Percentiles rank a stretch among this genome's conserved stretches.
Conservation (phyloP, 2,797 vertebrate species). For the Gadopsis marmoratus region DNA sequence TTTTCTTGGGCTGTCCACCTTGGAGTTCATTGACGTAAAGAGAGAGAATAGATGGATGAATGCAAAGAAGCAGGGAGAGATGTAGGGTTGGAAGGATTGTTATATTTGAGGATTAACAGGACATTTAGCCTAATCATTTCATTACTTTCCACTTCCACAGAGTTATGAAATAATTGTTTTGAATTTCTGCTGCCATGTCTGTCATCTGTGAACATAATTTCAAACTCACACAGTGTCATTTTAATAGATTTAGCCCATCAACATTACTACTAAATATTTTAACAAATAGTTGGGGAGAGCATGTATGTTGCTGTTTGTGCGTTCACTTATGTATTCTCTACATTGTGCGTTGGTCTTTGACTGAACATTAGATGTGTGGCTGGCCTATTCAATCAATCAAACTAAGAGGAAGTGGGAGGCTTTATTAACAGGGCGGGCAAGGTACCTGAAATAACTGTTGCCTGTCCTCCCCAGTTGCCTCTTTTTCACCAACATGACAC, state of each 20-base stretch:
- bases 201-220: neutral
- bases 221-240: neutral
- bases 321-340: neutral
- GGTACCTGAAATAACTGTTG: conserved; percentile 16
- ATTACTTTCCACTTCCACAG: neutral
- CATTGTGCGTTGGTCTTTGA: neutral
- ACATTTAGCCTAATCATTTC: neutral
- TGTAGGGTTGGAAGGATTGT: neutral
- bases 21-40: conserved; percentile 1
- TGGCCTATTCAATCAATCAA: conserved; percentile 32
- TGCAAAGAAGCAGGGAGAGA: conserved; percentile 1
- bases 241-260: neutral
- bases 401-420: conserved; percentile 14
- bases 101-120: conserved; percentile 3
- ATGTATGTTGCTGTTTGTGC: neutral
- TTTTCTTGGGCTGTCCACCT: conserved; percentile 57
- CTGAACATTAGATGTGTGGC: conserved; percentile 24
- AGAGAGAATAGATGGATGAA: conserved; percentile 40
- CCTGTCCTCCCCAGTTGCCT: conserved; percentile 23
- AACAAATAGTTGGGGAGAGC: neutral
- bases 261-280: neutral
- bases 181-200: neutral
- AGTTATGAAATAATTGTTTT: neutral
- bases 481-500: conserved; percentile 24
- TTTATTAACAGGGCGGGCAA: conserved; percentile 28